Evolutionary conservation across 2,888 invertebrate species (phyloP), one percentile per base, ranked within the genome.

Genomic region (Tiphia femorata): DNA sequence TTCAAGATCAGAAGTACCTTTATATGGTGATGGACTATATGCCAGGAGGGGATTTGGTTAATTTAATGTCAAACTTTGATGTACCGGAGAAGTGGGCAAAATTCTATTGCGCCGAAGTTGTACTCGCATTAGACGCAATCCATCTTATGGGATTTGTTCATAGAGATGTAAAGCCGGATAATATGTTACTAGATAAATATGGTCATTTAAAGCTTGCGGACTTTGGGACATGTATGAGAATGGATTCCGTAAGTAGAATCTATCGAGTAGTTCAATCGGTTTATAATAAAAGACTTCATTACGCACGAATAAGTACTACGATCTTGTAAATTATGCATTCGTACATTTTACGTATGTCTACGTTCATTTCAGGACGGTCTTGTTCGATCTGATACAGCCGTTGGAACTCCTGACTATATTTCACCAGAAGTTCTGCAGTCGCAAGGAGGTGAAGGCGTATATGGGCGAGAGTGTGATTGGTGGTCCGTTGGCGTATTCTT

Each of bases 11-110:
- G 66, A 96, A 95, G 83, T 96, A 95, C 86, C 89, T 99, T 21
- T 99, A 98, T 81, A 98, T 99, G 98, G 98, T 99, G 21, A 99
- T 99, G 99, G 99, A 99, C 84, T 99, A 98, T 81, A 99, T 99
- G 98, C 98, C 99, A 19, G 99, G 98, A 70, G 99, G 99, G 47
- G 99, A 99, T 86, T 91, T 99, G 66, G 98, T 99, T 53, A 97
- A 97, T 84, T 88, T 99, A 43, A 98, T 99, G 97, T 95, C 96
- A 60, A 95, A 97, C 85, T 98, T 96, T 84, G 98, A 99, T 83
- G 96, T 99, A 79, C 97, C 98, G 44, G 99, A 99, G 82, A 95
- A 97, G 80, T 97, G 97, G 97, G 97, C 98, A 35, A 94, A 94
- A 82, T 98, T 98, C 86, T 98, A 98, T 84, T 96, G 96, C 71